Percentiles rank a stretch among this genome's conserved stretches.
Evolutionary conservation across 2,888 invertebrate genomes (phyloP).

Genomic region (Ellobium chinense): DNA sequence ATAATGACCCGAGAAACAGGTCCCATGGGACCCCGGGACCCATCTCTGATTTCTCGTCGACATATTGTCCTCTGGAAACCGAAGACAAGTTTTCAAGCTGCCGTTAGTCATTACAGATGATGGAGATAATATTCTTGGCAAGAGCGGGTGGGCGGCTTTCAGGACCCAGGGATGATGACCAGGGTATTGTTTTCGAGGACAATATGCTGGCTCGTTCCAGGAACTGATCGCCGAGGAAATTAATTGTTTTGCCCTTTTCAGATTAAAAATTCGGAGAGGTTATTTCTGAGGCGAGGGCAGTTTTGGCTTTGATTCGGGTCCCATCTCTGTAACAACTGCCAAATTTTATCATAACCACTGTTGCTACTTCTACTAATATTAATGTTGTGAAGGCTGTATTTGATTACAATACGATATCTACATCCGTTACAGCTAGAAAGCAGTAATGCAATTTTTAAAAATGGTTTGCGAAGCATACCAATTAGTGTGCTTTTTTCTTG

Average conservation of each 20-base stretch:
- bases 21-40: background rate
- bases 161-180: background rate
- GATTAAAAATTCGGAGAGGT: background rate
- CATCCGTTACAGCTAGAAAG: too few relatives aligned
- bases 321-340: too few relatives aligned
- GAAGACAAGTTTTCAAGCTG: constrained; percentile 28
- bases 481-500: too few relatives aligned
- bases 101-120: constrained; percentile 21
- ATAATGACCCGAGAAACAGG: constrained; percentile 16
- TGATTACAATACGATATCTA: too few relatives aligned
- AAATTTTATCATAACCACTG: too few relatives aligned
- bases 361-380: too few relatives aligned
- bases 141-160: background rate
- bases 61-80: constrained; percentile 36
- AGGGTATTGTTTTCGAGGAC: background rate
- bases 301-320: too few relatives aligned
- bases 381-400: too few relatives aligned
- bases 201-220: background rate
- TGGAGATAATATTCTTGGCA: background rate
- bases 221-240: background rate
- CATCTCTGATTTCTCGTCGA: constrained; percentile 29
- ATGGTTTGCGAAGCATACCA: too few relatives aligned
- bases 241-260: constrained; percentile 12
- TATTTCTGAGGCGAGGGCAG: too few relatives aligned
- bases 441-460: too few relatives aligned